Percentiles rank a stretch among this genome's conserved stretches.
phyloP scores from a whole-genome alignment of 2,113 vertebrate genomes.

The Ammodytes dubius region DNA sequence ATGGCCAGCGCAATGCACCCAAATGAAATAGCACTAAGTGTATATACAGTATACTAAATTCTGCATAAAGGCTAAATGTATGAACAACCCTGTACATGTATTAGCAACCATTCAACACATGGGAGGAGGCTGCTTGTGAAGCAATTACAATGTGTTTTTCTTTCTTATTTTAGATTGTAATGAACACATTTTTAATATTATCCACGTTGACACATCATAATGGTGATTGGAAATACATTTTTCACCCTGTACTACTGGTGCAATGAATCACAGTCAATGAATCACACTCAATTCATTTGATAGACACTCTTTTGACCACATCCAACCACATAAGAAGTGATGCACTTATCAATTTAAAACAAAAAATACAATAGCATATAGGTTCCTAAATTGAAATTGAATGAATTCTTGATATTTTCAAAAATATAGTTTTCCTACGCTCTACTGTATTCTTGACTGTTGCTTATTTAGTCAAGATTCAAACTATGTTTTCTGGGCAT shows the following conservation, averaged over 20 bases:
- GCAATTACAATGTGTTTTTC: neutral
- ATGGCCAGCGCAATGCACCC: no score
- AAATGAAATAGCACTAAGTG: no score
- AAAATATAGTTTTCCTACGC: no score
- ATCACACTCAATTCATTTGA: neutral
- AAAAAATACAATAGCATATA: no score
- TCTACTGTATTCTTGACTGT: no score
- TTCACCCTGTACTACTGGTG: neutral
- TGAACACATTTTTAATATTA: neutral
- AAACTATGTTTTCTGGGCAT: no score
- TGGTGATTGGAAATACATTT: neutral
- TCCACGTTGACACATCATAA: neutral
- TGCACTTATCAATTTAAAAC: no score
- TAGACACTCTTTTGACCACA: no score
- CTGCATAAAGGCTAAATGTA: neutral
- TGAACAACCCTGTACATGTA: neutral
- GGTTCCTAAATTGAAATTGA: no score
- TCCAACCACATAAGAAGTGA: no score
- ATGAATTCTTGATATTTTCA: no score
- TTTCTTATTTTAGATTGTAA: neutral
- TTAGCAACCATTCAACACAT: neutral
- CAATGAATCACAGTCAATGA: neutral
- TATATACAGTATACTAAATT: neutral
- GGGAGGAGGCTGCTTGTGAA: neutral
- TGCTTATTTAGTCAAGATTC: no score